phyloP scores from a whole-genome alignment of 2,888 invertebrate species.

The Heliconius sara region DNA sequence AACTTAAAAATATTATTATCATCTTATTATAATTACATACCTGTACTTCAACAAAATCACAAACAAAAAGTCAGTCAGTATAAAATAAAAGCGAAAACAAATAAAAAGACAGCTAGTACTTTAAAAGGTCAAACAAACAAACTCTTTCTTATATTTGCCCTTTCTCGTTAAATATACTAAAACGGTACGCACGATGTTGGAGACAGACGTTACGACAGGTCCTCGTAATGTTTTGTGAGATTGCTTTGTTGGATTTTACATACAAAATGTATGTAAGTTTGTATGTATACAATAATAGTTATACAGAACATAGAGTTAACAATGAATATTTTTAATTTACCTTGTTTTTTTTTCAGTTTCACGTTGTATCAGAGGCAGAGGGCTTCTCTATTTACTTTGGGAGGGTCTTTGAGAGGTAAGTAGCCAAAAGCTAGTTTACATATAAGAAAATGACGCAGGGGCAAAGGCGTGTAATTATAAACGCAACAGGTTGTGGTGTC shows the following conservation, averaged over 20 bases:
- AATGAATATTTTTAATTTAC: neutral
- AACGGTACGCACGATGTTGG: slow-evolving; percentile 18
- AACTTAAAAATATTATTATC: neutral
- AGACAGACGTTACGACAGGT: slow-evolving; percentile 12
- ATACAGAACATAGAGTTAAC: neutral
- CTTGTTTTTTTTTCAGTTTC: too few species aligned
- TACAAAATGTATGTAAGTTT: neutral
- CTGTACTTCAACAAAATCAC: neutral
- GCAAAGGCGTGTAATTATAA: too few species aligned
- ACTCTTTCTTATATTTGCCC: slow-evolving; percentile 13
- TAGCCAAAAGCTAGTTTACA: too few species aligned
- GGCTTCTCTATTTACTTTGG: too few species aligned
- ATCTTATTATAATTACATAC: too few species aligned
- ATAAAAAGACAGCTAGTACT: slow-evolving; percentile 3
- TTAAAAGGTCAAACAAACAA: slow-evolving; percentile 31
- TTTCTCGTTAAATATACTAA: slow-evolving; percentile 32
- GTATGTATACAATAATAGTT: neutral
- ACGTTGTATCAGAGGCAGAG: too few species aligned
- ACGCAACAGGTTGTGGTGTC: too few species aligned
- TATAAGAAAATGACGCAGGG: too few species aligned
- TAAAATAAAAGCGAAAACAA: slow-evolving; percentile 13
- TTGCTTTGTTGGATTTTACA: slow-evolving; percentile 1
- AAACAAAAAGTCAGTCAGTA: neutral
- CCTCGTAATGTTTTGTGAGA: neutral
- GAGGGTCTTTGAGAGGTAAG: too few species aligned